phyloP scores from a whole-genome alignment of 2,888 invertebrate genomes.

The Oligia latruncula region DNA sequence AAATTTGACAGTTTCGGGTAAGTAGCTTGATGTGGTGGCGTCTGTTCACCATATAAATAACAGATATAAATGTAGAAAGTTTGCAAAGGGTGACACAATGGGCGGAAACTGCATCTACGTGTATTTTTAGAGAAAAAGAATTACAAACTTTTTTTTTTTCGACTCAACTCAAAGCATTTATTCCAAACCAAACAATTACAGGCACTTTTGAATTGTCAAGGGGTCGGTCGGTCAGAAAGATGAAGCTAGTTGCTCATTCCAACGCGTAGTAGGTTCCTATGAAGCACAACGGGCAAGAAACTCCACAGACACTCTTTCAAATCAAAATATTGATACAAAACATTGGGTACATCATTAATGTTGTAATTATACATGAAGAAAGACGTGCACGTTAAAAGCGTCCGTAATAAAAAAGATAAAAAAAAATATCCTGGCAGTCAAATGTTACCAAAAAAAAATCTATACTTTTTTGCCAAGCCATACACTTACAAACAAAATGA shows the following conservation, averaged over 20 bases:
- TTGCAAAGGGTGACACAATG: no score
- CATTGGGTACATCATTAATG: neutral
- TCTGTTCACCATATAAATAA: no score
- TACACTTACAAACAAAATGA: neutral
- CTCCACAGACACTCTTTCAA: neutral
- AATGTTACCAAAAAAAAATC: constrained; percentile 2
- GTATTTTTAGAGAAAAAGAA: neutral
- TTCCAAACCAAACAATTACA: neutral
- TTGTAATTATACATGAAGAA: neutral
- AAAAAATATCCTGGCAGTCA: neutral
- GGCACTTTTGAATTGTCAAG: neutral
- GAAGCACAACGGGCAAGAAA: neutral
- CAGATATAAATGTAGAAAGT: no score
- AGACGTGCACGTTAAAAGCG: no score
- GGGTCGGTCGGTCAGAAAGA: neutral
- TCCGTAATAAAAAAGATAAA: neutral
- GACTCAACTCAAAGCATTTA: neutral
- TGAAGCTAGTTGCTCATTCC: neutral
- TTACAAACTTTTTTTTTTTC: neutral
- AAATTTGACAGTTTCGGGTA: no score
- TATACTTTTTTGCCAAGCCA: constrained; percentile 24
- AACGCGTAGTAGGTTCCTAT: neutral
- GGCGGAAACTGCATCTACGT: no score
- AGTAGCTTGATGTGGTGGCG: no score
- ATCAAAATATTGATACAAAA: neutral